A percentile compares a stretch with the other conserved stretches of the same genome.
These are phyloP conservation scores for Paramormyrops hopkinsi DNA, from an alignment of 2,797 vertebrate species.

Conservation along the genomic window DNA sequence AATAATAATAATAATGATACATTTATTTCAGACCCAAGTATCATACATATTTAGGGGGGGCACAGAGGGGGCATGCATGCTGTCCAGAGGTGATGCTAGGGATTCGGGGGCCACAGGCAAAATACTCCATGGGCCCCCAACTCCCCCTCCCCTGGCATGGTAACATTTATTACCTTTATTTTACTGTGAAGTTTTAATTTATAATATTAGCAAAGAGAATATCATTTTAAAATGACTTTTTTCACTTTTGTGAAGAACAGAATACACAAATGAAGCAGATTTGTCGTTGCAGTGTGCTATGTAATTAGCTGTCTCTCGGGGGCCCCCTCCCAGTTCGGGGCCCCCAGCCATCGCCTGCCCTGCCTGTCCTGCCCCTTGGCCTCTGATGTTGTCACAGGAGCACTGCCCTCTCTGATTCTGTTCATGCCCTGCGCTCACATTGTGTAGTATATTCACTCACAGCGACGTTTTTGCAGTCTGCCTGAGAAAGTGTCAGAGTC, in stretches of 20 bases:
- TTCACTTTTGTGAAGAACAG: not conserved
- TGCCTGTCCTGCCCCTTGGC: too few relatives aligned
- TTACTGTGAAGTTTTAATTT: not conserved
- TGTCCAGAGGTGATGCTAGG: too few relatives aligned
- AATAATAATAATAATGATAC: not conserved
- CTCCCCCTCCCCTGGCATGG: not conserved
- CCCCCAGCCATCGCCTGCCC: not conserved
- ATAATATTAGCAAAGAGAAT: not conserved
- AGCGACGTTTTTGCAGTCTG: not conserved
- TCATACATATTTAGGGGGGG: too few relatives aligned
- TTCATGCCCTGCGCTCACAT: not conserved
- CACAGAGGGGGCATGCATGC: too few relatives aligned
- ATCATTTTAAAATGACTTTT: too few relatives aligned
- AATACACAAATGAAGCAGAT: too few relatives aligned
- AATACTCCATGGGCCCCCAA: too few relatives aligned
- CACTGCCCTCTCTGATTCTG: not conserved
- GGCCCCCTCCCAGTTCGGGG: too few relatives aligned
- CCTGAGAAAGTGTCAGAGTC: not conserved
- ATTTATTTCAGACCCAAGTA: not conserved
- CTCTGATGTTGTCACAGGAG: too few relatives aligned
- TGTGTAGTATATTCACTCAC: not conserved
- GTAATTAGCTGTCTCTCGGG: not conserved
- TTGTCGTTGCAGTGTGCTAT: not conserved
- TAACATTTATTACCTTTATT: not conserved
- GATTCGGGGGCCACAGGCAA: too few relatives aligned